Evolutionary conservation across 2,888 invertebrate species (phyloP).

Genomic region (Acronicta psi): DNA sequence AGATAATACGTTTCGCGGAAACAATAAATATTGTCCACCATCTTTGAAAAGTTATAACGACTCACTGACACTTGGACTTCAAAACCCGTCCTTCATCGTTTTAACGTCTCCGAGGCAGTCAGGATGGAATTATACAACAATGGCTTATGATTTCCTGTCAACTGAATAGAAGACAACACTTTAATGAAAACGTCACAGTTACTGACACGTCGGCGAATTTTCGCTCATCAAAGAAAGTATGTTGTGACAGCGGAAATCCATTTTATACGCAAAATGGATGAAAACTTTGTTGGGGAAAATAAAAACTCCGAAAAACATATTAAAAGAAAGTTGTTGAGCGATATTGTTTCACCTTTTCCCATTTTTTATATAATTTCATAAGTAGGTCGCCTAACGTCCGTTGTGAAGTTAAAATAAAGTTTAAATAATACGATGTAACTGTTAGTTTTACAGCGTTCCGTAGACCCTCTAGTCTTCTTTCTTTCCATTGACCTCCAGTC

Average conservation of each 20-base stretch:
- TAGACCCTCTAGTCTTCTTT: too few relatives aligned
- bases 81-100: constrained; percentile 59
- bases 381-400: constrained; percentile 10
- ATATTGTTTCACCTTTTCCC: constrained; percentile 46
- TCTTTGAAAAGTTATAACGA: constrained; percentile 60
- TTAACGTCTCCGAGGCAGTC: constrained; percentile 57
- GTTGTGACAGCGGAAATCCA: constrained; percentile 68
- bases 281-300: constrained; percentile 62
- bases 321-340: constrained; percentile 48
- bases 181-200: constrained; percentile 78
- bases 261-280: constrained; percentile 69
- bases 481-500: too few relatives aligned
- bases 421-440: background rate
- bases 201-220: constrained; percentile 62
- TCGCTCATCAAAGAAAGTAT: constrained; percentile 70
- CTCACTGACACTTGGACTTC: constrained; percentile 58
- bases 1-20: background rate
- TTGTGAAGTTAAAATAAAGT: constrained; percentile 1
- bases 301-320: constrained; percentile 57
- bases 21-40: constrained; percentile 38
- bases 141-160: constrained; percentile 72
- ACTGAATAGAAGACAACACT: constrained; percentile 70
- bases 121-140: constrained; percentile 70
- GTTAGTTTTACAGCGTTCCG: too few relatives aligned
- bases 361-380: constrained; percentile 27